Evolutionary conservation across 2,888 invertebrate genomes (phyloP).

Genomic region (Prosapia bicincta): DNA sequence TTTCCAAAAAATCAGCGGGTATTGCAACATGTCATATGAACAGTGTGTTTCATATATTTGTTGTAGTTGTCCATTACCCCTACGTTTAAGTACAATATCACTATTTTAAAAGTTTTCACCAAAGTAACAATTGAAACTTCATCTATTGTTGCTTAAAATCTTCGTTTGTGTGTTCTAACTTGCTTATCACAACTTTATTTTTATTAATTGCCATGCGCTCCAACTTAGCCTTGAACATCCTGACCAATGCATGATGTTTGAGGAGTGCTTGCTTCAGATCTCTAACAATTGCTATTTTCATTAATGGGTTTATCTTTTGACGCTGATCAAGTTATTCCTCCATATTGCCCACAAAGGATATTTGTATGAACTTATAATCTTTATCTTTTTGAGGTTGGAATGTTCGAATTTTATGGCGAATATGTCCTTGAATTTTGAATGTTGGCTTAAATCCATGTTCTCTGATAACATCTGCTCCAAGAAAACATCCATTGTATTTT

Average conservation of each 20-base stretch:
- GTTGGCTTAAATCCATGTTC: no score
- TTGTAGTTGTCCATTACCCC: slow-evolving; percentile 27
- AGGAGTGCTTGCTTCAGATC: slow-evolving; percentile 26
- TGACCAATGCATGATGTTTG: slow-evolving; percentile 24
- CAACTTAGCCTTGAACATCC: slow-evolving; percentile 23
- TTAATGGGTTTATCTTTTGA: not conserved
- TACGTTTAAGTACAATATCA: slow-evolving; percentile 36
- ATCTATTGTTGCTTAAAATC: slow-evolving; percentile 14
- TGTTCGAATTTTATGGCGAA: slow-evolving; percentile 34
- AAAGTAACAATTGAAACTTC: slow-evolving; percentile 28
- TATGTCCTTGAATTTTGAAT: slow-evolving; percentile 37
- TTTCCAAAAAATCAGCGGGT: slow-evolving; percentile 41
- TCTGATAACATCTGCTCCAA: slow-evolving; percentile 24
- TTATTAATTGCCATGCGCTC: slow-evolving; percentile 24
- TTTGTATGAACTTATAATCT: slow-evolving; percentile 37
- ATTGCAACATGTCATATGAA: slow-evolving; percentile 41
- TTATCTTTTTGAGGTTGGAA: slow-evolving; percentile 27
- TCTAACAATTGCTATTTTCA: slow-evolving; percentile 3
- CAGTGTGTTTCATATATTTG: slow-evolving; percentile 32
- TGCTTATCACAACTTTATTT: slow-evolving; percentile 27
- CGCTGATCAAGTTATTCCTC: slow-evolving; percentile 20
- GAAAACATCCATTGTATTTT: slow-evolving; percentile 1
- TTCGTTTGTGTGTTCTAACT: not conserved
- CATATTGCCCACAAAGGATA: slow-evolving; percentile 33
- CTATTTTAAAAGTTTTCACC: slow-evolving; percentile 17